Evolutionary conservation across 2,797 vertebrate species (phyloP), one percentile per base, ranked within the genome.

Genomic region (Iguana delicatissima): DNA sequence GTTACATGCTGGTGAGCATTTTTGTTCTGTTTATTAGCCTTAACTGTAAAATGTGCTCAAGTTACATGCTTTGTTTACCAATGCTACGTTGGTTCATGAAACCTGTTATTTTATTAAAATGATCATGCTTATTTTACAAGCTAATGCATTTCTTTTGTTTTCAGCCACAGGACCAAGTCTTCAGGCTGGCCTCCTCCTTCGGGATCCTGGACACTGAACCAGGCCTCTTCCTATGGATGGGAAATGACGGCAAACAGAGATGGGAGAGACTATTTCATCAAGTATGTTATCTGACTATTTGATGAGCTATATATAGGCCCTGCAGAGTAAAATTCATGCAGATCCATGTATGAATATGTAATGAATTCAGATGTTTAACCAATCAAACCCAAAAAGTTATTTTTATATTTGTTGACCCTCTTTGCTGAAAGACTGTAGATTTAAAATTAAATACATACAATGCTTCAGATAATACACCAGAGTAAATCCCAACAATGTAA

Each of bases 181-280:
- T 98, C 98, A 35, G 98, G 98, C 96, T 99, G 98, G 98, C 98
- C 98, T 26, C 98, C 98, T 93, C 98, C 98, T 93, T 97, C 98
- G 80, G 98, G 98, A 96, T 98, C 98, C 97, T 99, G 99, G 98
- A 98, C 96, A 90, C 96, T 98, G 95, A 97, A 98, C 91, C 99
- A 99, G 97, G 98, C 98, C 91, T 98, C 98, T 95, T 98, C 98
- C 95, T 99, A 99, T 98, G 98, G 98, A 97, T 99, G 99, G 99
- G 99, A 99, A 98, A 98, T 99, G 98, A 98, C 97, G 93, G 96
- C 98, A 96, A 99, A 97, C 98, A 98, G 98, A 98, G 99, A 99
- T 97, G 98, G 98, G 94, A 98, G 98, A 96, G 98, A 99, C 95
- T 99, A 98, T 98, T 99, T 98, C 98, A 98, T 98, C 98, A 98